These are phyloP conservation scores for Discoglossus pictus DNA, from an alignment of 2,797 vertebrate genomes.

Conservation along the genomic window DNA sequence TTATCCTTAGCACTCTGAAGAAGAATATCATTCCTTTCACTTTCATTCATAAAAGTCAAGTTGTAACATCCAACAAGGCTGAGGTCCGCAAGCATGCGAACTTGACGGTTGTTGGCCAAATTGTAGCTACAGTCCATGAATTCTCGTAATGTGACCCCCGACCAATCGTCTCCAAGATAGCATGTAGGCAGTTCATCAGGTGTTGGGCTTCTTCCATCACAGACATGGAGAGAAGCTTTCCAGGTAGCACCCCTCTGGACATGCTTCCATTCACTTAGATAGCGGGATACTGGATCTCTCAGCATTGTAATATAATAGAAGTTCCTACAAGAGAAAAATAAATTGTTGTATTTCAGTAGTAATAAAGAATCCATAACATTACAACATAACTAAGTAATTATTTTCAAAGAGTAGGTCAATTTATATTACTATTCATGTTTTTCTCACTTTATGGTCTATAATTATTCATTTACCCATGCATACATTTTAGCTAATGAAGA, in stretches of 20 bases:
- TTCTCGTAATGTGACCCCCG: constrained; percentile 83
- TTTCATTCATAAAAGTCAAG: constrained; percentile 91
- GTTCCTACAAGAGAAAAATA: constrained; percentile 79
- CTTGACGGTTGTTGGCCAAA: constrained; percentile 92
- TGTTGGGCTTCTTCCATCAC: constrained; percentile 88
- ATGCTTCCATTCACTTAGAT: constrained; percentile 95
- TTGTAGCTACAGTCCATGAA: constrained; percentile 94
- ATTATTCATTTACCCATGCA: no score
- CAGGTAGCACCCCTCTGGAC: constrained; percentile 94
- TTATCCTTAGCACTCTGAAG: constrained; percentile 94
- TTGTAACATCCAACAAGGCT: constrained; percentile 81
- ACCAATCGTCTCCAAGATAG: constrained; percentile 92
- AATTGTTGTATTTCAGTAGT: constrained; percentile 33
- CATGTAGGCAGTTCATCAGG: constrained; percentile 87
- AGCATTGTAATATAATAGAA: constrained; percentile 98
- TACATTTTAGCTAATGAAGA: no score
- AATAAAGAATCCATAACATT: constrained; percentile 1
- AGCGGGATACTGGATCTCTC: constrained; percentile 91
- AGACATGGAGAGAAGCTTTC: constrained; percentile 95
- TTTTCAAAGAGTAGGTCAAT: no score
- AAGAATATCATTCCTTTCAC: constrained; percentile 85
- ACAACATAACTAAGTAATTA: background rate
- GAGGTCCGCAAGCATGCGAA: constrained; percentile 95
- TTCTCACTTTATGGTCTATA: no score
- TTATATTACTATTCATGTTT: no score